These are phyloP conservation scores for Andrena haemorrhoa DNA, from an alignment of 2,888 invertebrate species.

Conservation along the genomic window DNA sequence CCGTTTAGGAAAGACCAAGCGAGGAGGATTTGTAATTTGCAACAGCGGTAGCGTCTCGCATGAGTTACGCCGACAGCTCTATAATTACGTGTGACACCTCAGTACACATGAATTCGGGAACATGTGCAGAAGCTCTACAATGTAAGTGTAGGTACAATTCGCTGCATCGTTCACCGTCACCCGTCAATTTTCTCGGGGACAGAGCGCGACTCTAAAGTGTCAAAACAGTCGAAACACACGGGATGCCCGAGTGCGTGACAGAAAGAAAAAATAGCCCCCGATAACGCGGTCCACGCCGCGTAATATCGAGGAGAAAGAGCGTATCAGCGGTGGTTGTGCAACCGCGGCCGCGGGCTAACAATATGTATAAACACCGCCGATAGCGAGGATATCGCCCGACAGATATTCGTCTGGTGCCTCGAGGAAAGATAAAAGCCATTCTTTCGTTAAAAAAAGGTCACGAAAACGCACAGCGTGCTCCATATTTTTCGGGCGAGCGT, in stretches of 20 bases:
- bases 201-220: conserved; percentile 56
- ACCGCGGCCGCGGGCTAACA: conserved; percentile 47
- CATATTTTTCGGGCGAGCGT: background rate
- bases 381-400: conserved; percentile 21
- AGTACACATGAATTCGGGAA: conserved; percentile 42
- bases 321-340: conserved; percentile 29
- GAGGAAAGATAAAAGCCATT: conserved; percentile 23
- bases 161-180: conserved; percentile 63
- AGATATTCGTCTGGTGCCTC: conserved; percentile 2
- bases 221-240: conserved; percentile 67
- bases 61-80: conserved; percentile 60
- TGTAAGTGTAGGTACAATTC: conserved; percentile 44
- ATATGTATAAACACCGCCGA: conserved; percentile 50
- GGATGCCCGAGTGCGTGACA: background rate
- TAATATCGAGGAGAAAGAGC: conserved; percentile 47
- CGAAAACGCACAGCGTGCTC: conserved; percentile 18
- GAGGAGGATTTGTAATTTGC: conserved; percentile 20
- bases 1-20: background rate
- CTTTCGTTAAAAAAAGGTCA: conserved; percentile 14
- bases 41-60: conserved; percentile 29
- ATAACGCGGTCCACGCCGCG: conserved; percentile 30
- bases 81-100: conserved; percentile 67
- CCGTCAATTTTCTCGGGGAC: conserved; percentile 23
- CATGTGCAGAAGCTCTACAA: conserved; percentile 52
- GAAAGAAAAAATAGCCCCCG: conserved; percentile 35